Evolutionary conservation across 2,888 invertebrate genomes (phyloP).

Genomic region (Gastrophysa polygoni): DNA sequence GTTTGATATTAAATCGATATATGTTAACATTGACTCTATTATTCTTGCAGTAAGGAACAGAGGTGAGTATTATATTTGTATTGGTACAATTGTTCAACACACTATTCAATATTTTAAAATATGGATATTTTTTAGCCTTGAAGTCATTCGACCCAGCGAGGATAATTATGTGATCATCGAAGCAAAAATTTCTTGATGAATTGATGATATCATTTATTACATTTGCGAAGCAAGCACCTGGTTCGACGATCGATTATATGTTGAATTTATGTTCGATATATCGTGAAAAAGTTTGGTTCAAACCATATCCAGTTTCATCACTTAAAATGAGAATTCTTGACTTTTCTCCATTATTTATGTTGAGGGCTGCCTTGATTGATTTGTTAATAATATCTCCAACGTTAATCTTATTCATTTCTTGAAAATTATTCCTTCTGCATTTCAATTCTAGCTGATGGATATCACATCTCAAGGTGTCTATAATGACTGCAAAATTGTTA

Average conservation of each 20-base stretch:
- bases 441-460: neutral
- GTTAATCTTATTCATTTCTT: neutral
- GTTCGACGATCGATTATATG: neutral
- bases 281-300: neutral
- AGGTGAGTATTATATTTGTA: constrained; percentile 1
- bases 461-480: neutral
- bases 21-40: neutral
- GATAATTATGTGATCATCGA: constrained; percentile 1
- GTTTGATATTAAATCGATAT: neutral
- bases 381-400: neutral
- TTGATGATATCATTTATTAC: neutral
- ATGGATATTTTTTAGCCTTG: neutral
- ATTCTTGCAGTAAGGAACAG: neutral
- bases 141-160: constrained; percentile 1
- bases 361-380: neutral
- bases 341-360: neutral
- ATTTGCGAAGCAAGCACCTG: neutral
- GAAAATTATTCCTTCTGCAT: neutral
- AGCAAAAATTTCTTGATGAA: neutral
- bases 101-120: constrained; percentile 1
- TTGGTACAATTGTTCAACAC: neutral
- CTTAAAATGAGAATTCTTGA: constrained; percentile 1
- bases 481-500: neutral
- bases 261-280: neutral
- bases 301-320: constrained; percentile 4